Percentiles rank a stretch among this genome's conserved stretches.
These are phyloP conservation scores for Caenorhabditis afra DNA, from an alignment of 2,888 invertebrate species.

Conservation along the genomic window DNA sequence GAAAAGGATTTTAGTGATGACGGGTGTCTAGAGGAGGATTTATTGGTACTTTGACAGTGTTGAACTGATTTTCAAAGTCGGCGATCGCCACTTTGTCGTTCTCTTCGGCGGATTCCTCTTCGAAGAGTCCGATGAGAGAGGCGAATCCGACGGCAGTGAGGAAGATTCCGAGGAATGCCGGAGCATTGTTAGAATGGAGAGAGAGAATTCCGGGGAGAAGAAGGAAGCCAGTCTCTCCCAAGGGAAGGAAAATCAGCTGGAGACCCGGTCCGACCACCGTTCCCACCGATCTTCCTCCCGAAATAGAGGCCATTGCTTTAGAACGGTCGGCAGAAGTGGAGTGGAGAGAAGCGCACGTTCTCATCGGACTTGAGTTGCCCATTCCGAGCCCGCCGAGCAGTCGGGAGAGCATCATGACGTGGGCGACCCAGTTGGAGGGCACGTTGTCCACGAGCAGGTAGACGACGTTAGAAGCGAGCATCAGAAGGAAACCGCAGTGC, in stretches of 20 bases:
- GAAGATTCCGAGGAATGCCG: slow-evolving; percentile 43
- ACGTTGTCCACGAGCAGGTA: slow-evolving; percentile 46
- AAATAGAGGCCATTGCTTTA: slow-evolving; percentile 54
- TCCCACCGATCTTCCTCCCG: slow-evolving; percentile 55
- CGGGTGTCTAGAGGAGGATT: not conserved
- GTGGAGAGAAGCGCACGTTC: slow-evolving; percentile 47
- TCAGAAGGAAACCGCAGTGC: slow-evolving; percentile 51
- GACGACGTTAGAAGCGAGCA: slow-evolving; percentile 56
- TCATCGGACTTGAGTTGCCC: slow-evolving; percentile 56
- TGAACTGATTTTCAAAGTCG: slow-evolving; percentile 32
- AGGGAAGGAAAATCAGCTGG: slow-evolving; percentile 45
- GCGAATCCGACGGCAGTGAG: slow-evolving; percentile 48
- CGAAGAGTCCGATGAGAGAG: slow-evolving; percentile 23
- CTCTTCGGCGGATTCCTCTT: slow-evolving; percentile 38
- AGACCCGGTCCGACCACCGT: slow-evolving; percentile 51
- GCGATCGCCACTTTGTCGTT: slow-evolving; percentile 32
- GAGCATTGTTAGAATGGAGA: slow-evolving; percentile 48
- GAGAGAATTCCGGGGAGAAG: slow-evolving; percentile 33
- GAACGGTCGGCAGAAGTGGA: slow-evolving; percentile 43
- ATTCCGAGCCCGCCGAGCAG: slow-evolving; percentile 53
- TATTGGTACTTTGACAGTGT: slow-evolving; percentile 10
- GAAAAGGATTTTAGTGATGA: not conserved
- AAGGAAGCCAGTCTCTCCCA: slow-evolving; percentile 39
- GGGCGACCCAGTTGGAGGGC: slow-evolving; percentile 35
- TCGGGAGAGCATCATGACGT: slow-evolving; percentile 49